phyloP scores from a whole-genome alignment of 2,888 invertebrate species.

The Dermolepida albohirtum region DNA sequence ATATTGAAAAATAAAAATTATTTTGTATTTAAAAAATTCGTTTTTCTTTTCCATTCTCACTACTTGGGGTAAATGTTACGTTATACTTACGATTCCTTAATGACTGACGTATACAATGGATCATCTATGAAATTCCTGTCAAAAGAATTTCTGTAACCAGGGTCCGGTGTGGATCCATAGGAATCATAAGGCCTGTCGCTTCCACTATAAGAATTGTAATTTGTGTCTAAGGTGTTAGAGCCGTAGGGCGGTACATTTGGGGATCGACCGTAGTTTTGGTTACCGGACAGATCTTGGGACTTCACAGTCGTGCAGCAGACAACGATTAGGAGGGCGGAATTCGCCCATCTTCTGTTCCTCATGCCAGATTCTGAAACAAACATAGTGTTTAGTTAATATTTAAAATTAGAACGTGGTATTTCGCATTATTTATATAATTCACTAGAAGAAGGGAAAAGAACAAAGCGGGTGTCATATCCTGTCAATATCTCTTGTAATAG shows the following conservation, averaged over 20 bases:
- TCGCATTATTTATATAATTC: no score
- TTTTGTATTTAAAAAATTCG: no score
- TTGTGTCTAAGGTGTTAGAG: constrained; percentile 45
- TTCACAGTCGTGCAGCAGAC: constrained; percentile 50
- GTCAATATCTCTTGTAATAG: no score
- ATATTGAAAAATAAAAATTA: no score
- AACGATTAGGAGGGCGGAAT: constrained; percentile 50
- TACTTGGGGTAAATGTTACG: no score
- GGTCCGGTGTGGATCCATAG: constrained; percentile 38
- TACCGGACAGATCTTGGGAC: constrained; percentile 51
- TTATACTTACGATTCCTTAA: constrained; percentile 41
- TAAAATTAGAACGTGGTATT: no score
- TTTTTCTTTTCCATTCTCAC: no score
- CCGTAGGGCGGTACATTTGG: constrained; percentile 31
- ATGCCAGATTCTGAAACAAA: constrained; percentile 49
- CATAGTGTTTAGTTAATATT: background rate
- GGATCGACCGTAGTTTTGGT: constrained; percentile 43
- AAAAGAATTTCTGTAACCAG: constrained; percentile 35
- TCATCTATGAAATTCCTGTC: constrained; percentile 29
- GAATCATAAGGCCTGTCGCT: constrained; percentile 43
- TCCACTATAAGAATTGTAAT: constrained; percentile 43
- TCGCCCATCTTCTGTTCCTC: constrained; percentile 49
- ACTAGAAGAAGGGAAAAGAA: no score
- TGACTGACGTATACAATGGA: constrained; percentile 30
- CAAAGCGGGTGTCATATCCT: no score